A percentile compares a stretch with the other conserved stretches of the same genome.
These are phyloP conservation scores for Panulirus ornatus DNA, from an alignment of 1,140 invertebrate genomes.

Conservation along the genomic window DNA sequence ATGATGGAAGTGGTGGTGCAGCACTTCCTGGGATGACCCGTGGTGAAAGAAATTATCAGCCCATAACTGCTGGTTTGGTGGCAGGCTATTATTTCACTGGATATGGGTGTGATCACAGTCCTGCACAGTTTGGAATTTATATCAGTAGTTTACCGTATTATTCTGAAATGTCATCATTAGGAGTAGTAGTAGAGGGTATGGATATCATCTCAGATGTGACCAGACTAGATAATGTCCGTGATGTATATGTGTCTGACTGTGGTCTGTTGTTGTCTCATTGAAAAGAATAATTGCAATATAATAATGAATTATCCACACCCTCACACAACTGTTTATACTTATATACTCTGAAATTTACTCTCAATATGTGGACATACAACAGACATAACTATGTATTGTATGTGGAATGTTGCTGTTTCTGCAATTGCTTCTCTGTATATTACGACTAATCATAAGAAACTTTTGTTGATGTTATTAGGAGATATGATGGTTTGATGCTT, in stretches of 20 bases:
- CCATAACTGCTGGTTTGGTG: slow-evolving; percentile 33
- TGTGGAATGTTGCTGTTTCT: too few relatives aligned
- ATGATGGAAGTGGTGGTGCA: slow-evolving; percentile 61
- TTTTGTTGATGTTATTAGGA: too few relatives aligned
- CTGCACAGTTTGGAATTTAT: slow-evolving; percentile 60
- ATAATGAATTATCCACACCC: too few relatives aligned
- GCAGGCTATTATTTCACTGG: slow-evolving; percentile 50
- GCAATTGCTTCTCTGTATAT: too few relatives aligned
- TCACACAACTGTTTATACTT: too few relatives aligned
- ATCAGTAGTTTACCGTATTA: slow-evolving; percentile 29
- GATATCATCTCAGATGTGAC: slow-evolving; percentile 19
- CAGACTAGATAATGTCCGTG: neutral
- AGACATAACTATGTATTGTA: too few relatives aligned
- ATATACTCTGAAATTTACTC: too few relatives aligned
- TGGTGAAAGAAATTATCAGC: slow-evolving; percentile 37
- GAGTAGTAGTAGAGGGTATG: slow-evolving; percentile 24
- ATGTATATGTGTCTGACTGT: slow-evolving; percentile 39
- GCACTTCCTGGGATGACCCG: slow-evolving; percentile 46
- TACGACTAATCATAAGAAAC: too few relatives aligned
- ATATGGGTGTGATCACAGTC: slow-evolving; percentile 47
- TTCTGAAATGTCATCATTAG: slow-evolving; percentile 54
- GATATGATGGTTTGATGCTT: too few relatives aligned
- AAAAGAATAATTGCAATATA: too few relatives aligned
- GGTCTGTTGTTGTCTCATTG: slow-evolving; percentile 40
- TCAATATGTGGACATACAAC: too few relatives aligned